Evolutionary conservation across 2,888 invertebrate genomes (phyloP).

Genomic region (Zygogramma bicolorata): DNA sequence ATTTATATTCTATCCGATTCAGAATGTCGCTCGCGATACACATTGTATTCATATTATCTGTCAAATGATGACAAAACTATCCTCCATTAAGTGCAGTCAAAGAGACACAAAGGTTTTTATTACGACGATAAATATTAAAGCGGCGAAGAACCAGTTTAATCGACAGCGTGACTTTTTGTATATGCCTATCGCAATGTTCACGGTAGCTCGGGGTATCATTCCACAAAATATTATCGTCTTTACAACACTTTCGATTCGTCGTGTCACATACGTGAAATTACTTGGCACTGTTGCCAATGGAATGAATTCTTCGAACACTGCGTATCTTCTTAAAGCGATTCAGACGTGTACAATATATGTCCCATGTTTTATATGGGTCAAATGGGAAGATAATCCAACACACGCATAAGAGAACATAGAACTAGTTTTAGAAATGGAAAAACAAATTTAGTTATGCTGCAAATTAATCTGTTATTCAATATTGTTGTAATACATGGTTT

Average conservation of each 20-base stretch:
- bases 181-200: conserved; percentile 19
- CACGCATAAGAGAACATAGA: too few species aligned
- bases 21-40: conserved; percentile 30
- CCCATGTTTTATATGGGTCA: too few species aligned
- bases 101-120: conserved; percentile 48
- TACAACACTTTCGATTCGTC: conserved; percentile 46
- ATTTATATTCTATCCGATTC: conserved; percentile 6
- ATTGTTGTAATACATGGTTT: too few species aligned
- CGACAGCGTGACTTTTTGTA: conserved; percentile 37
- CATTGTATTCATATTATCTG: conserved; percentile 47
- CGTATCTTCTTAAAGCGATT: too few species aligned
- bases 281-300: neutral
- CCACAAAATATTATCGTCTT: conserved; percentile 48
- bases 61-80: conserved; percentile 48
- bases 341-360: too few species aligned
- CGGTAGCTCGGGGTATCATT: conserved; percentile 43
- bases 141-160: conserved; percentile 43
- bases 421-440: too few species aligned
- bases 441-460: too few species aligned
- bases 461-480: too few species aligned
- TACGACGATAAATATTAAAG: conserved; percentile 49
- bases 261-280: conserved; percentile 32
- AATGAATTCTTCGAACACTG: too few species aligned
- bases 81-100: conserved; percentile 43
- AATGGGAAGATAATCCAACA: too few species aligned